phyloP scores from a whole-genome alignment of 2,888 invertebrate genomes.

The Marronus borbonicus region DNA sequence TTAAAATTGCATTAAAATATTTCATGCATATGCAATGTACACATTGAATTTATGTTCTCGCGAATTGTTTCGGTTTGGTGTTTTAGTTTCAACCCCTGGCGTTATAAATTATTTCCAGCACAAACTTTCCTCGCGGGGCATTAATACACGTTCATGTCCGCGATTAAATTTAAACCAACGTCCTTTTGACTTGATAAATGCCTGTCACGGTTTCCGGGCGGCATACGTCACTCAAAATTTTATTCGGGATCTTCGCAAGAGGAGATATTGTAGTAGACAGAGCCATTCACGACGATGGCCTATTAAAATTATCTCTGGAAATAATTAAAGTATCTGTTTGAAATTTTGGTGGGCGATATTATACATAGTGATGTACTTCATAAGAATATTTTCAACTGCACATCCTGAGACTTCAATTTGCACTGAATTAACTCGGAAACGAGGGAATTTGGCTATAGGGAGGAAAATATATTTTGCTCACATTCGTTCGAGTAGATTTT shows the following conservation, averaged over 20 bases:
- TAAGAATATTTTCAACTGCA: too few relatives aligned
- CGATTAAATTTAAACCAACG: constrained; percentile 35
- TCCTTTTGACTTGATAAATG: constrained; percentile 29
- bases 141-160: constrained; percentile 21
- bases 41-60: not conserved
- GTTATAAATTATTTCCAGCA: constrained; percentile 31
- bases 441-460: too few relatives aligned
- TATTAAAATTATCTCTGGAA: too few relatives aligned
- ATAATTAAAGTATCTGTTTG: too few relatives aligned
- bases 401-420: too few relatives aligned
- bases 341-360: too few relatives aligned
- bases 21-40: not conserved
- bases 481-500: too few relatives aligned
- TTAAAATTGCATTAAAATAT: not conserved
- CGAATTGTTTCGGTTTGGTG: not conserved
- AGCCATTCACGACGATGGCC: too few relatives aligned
- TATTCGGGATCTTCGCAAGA: not conserved
- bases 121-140: constrained; percentile 14
- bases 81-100: not conserved
- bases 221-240: not conserved
- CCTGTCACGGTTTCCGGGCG: not conserved
- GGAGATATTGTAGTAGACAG: not conserved
- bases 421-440: too few relatives aligned
- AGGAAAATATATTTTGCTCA: too few relatives aligned
- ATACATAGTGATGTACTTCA: too few relatives aligned